These are phyloP conservation scores for Propithecus deckenii DNA, from an alignment of 2,797 vertebrate species.

Conservation along the genomic window DNA sequence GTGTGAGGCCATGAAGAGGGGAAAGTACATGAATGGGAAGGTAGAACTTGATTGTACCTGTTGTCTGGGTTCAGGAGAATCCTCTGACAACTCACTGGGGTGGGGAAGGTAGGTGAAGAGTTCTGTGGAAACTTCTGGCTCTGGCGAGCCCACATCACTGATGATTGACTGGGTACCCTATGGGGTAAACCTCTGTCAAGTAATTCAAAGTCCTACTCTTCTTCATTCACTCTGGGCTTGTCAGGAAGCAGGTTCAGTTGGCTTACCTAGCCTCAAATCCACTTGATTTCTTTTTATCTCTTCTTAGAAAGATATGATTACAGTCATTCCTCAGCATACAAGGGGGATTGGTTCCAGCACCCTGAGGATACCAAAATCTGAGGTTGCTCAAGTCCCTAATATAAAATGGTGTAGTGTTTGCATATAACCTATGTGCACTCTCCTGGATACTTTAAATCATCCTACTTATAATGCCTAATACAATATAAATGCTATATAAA, in stretches of 20 bases:
- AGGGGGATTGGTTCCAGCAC: neutral
- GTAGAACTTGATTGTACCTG: neutral
- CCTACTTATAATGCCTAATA: neutral
- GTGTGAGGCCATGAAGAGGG: neutral
- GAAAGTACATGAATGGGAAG: neutral
- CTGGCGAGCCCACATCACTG: neutral
- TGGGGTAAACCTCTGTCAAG: neutral
- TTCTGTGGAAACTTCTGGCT: neutral
- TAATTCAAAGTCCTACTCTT: neutral
- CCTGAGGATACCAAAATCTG: neutral
- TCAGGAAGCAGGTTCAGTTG: neutral
- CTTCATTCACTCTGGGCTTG: neutral
- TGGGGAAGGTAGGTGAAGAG: neutral
- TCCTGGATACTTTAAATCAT: neutral
- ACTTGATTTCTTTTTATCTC: neutral
- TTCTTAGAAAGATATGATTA: neutral
- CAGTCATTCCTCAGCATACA: neutral
- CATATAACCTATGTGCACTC: neutral
- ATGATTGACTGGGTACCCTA: neutral
- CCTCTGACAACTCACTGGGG: neutral
- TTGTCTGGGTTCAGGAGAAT: neutral
- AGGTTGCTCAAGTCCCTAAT: neutral
- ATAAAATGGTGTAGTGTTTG: neutral
- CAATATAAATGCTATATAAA: neutral
- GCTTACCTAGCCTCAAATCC: neutral